A percentile compares a stretch with the other conserved stretches of the same genome.
phyloP scores from a whole-genome alignment of 1,140 invertebrate genomes.

The Homalodisca vitripennis region DNA sequence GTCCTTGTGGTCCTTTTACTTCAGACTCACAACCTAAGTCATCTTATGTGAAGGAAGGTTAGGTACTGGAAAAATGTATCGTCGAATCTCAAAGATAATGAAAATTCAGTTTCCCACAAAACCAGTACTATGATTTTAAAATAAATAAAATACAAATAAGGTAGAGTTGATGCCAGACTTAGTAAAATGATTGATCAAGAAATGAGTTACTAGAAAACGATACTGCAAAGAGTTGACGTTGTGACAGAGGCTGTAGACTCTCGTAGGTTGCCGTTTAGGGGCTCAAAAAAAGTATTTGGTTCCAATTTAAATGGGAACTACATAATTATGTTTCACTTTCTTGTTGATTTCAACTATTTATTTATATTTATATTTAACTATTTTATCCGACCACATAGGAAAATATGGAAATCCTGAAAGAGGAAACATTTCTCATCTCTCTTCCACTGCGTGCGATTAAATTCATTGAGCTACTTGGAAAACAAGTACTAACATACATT shows the following conservation, averaged over 20 bases:
- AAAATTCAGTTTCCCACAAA: constrained; percentile 19
- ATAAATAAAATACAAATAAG: neutral
- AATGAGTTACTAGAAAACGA: constrained; percentile 37
- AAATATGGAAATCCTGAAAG: constrained; percentile 35
- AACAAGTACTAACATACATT: constrained; percentile 35
- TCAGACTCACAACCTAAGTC: neutral
- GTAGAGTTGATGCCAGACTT: neutral
- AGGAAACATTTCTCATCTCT: constrained; percentile 31
- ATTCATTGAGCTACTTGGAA: constrained; percentile 38
- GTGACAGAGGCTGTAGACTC: constrained; percentile 39
- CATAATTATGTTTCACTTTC: constrained; percentile 36
- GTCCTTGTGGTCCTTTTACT: neutral
- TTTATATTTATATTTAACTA: no score
- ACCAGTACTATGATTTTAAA: constrained; percentile 1
- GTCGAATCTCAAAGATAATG: neutral
- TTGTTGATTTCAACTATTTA: constrained; percentile 39
- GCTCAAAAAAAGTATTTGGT: constrained; percentile 36
- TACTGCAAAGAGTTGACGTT: constrained; percentile 38
- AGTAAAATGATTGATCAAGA: constrained; percentile 21
- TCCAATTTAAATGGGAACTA: constrained; percentile 40
- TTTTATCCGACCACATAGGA: constrained; percentile 37
- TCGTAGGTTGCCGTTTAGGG: constrained; percentile 39
- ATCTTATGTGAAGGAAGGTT: neutral
- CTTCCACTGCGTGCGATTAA: constrained; percentile 31
- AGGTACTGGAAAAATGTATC: neutral